These are phyloP conservation scores for Phrynocephalus versicolor DNA, from an alignment of 2,113 vertebrate genomes.

Conservation along the genomic window DNA sequence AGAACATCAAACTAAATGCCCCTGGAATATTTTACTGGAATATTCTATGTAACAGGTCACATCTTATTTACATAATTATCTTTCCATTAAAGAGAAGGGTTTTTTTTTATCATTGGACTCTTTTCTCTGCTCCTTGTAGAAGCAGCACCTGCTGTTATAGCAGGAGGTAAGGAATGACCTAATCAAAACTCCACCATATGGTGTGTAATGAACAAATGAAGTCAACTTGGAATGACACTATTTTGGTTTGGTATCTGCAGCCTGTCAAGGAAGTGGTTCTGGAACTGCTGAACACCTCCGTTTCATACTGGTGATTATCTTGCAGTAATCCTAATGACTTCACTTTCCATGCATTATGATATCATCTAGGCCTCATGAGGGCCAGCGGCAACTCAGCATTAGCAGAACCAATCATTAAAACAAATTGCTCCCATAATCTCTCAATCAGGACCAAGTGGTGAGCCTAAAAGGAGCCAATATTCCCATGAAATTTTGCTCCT, in stretches of 20 bases:
- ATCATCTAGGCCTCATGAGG: conserved; percentile 32
- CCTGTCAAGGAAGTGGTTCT: not conserved
- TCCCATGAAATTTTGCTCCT: conserved; percentile 31
- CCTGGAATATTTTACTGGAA: not conserved
- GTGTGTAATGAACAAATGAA: conserved; percentile 18
- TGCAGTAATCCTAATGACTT: conserved; percentile 36
- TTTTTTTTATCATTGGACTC: not conserved
- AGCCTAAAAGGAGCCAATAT: conserved; percentile 25
- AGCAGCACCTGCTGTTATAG: not conserved
- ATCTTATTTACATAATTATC: conserved; percentile 6
- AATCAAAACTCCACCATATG: not conserved
- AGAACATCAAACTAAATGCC: not conserved
- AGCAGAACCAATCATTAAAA: conserved; percentile 46
- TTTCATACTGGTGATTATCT: conserved; percentile 34
- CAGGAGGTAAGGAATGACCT: conserved; percentile 9
- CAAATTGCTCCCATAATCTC: conserved; percentile 35
- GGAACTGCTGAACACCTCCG: conserved; percentile 1
- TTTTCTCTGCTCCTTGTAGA: conserved; percentile 3
- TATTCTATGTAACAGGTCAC: not conserved
- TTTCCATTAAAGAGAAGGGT: conserved; percentile 1
- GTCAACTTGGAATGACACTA: not conserved
- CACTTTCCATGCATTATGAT: conserved; percentile 7
- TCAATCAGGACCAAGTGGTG: conserved; percentile 35
- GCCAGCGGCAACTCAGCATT: conserved; percentile 22
- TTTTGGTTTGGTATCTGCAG: conserved; percentile 19